A percentile compares a stretch with the other conserved stretches of the same genome.
These are phyloP conservation scores for Metridium senile DNA, from an alignment of 92 coral and sea anemone genomes.

Conservation along the genomic window DNA sequence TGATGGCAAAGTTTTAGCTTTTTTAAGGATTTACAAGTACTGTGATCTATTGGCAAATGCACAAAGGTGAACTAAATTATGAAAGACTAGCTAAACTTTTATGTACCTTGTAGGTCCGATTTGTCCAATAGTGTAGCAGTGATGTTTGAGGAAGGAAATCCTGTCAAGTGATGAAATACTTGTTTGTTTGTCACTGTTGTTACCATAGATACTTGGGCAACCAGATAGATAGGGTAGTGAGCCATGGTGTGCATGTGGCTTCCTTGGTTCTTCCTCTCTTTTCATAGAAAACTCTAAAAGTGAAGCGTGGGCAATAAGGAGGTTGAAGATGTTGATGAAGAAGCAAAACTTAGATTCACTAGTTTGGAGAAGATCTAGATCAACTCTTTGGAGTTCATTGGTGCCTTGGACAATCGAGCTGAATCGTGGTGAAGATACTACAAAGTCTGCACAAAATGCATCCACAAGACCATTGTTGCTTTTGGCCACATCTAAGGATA, in stretches of 20 bases:
- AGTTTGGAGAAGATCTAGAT: conserved; percentile 73
- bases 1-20: too few relatives aligned
- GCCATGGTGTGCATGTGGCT: conserved; percentile 49
- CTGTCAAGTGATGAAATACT: conserved; percentile 68
- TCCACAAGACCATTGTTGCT: conserved; percentile 73
- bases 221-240: conserved; percentile 48
- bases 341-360: conserved; percentile 76
- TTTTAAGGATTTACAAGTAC: too few relatives aligned
- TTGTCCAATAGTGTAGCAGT: conserved; percentile 86
- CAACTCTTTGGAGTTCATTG: conserved; percentile 73
- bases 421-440: conserved; percentile 67
- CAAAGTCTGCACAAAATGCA: conserved; percentile 54
- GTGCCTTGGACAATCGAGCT: conserved; percentile 62
- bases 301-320: conserved; percentile 85
- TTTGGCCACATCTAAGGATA: conserved; percentile 65
- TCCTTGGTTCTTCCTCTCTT: conserved; percentile 32
- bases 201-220: conserved; percentile 32
- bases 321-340: conserved; percentile 85
- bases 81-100: too few relatives aligned
- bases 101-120: conserved; percentile 93
- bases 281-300: conserved; percentile 63
- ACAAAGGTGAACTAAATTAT: too few relatives aligned
- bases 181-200: conserved; percentile 25
- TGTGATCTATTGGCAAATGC: too few relatives aligned
- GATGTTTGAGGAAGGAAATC: conserved; percentile 82